phyloP scores from a whole-genome alignment of 2,888 invertebrate species.

The Drosophila testacea region DNA sequence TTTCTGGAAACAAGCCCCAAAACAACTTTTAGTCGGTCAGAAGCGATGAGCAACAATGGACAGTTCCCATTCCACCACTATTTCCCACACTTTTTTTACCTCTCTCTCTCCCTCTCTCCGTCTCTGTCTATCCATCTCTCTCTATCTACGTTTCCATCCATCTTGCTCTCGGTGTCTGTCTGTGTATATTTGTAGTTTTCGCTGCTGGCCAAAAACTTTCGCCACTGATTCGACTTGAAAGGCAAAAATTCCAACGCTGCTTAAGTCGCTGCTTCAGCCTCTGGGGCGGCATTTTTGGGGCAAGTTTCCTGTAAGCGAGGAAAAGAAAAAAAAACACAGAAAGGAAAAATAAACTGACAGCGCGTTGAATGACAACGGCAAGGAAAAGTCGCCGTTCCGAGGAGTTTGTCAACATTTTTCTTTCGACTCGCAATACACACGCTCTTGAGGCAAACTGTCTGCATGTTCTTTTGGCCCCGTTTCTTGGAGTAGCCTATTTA shows the following conservation, averaged over 20 bases:
- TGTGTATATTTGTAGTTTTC: conserved; percentile 57
- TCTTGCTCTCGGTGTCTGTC: conserved; percentile 17
- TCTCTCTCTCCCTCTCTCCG: not conserved
- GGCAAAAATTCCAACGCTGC: conserved; percentile 66
- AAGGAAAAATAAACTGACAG: conserved; percentile 66
- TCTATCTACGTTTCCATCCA: conserved; percentile 6
- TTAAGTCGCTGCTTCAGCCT: conserved; percentile 45
- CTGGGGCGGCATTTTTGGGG: conserved; percentile 34
- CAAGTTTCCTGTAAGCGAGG: conserved; percentile 35
- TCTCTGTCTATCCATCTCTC: conserved; percentile 23
- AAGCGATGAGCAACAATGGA: conserved; percentile 59
- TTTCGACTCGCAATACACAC: conserved; percentile 20
- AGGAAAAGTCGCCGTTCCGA: conserved; percentile 48
- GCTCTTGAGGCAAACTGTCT: conserved; percentile 43
- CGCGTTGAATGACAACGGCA: conserved; percentile 77
- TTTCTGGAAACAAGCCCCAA: conserved; percentile 45
- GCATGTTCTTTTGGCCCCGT: conserved; percentile 52
- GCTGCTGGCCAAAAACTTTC: conserved; percentile 72
- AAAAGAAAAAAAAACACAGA: conserved; percentile 22
- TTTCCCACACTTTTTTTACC: not conserved
- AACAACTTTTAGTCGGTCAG: conserved; percentile 66
- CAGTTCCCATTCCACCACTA: not conserved
- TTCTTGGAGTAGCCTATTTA: conserved; percentile 65
- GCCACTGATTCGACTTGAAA: conserved; percentile 62
- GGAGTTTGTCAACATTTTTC: conserved; percentile 74